A percentile compares a stretch with the other conserved stretches of the same genome.
phyloP scores from a whole-genome alignment of 2,888 invertebrate species.

The Priocnemis perturbator region DNA sequence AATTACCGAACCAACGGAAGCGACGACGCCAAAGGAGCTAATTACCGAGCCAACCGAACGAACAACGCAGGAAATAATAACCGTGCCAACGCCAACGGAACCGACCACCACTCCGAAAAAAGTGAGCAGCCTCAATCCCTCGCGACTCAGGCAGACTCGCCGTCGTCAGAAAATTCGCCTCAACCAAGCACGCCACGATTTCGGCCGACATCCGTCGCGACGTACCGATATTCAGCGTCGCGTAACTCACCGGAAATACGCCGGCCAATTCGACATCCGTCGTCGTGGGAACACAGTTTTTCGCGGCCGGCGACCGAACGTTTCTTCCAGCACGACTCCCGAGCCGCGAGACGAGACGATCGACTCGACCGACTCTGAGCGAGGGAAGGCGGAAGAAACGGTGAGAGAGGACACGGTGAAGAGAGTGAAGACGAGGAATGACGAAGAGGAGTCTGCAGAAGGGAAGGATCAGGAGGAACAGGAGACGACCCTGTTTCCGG shows the following conservation, averaged over 20 bases:
- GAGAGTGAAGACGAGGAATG: conserved; percentile 7
- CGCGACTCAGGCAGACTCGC: too few relatives aligned
- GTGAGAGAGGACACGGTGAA: not conserved
- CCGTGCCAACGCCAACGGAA: too few relatives aligned
- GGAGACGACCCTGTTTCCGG: conserved; percentile 24
- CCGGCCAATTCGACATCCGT: not conserved
- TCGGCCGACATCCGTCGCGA: not conserved
- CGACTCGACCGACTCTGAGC: not conserved
- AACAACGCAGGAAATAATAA: too few relatives aligned
- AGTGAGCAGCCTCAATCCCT: too few relatives aligned
- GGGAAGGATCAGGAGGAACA: conserved; percentile 3
- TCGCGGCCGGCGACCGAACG: not conserved
- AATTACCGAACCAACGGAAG: too few relatives aligned
- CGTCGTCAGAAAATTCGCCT: too few relatives aligned
- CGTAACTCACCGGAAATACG: not conserved
- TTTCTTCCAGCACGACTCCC: too few relatives aligned
- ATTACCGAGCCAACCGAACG: too few relatives aligned
- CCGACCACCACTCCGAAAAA: too few relatives aligned
- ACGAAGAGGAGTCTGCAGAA: not conserved
- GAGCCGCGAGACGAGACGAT: too few relatives aligned
- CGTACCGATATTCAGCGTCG: not conserved
- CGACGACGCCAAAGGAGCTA: too few relatives aligned
- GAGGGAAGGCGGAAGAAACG: not conserved
- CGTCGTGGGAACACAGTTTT: not conserved
- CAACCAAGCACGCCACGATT: too few relatives aligned